Conservation (phyloP, 1,140 invertebrate species). For the honey bee (Apis mellifera) region Amel_HAv3.1 CM009935.2:3013001-3013500, state of each 20-base stretch:
- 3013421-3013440: neutral
- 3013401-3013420: neutral
- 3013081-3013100: too few species aligned
- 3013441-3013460: slow-evolving; percentile 1
- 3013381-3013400: neutral
- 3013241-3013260: slow-evolving; percentile 37
- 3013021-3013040: too few species aligned
- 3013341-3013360: slow-evolving; percentile 26
- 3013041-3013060: too few species aligned
- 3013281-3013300: slow-evolving; percentile 43
- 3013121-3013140: neutral
- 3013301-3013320: slow-evolving; percentile 42
- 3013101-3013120: too few species aligned
- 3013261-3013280: slow-evolving; percentile 43
- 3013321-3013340: slow-evolving; percentile 50
- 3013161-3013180: neutral
- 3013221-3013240: slow-evolving; percentile 29
- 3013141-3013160: neutral
- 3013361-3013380: slow-evolving; percentile 13
- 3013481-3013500: neutral
- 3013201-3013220: slow-evolving; percentile 35
- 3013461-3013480: neutral
- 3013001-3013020: too few species aligned
- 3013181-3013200: neutral
- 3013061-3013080: too few species aligned